Evolutionary conservation across 1,140 invertebrate species (phyloP).

Genomic region (Probaryconus sp.): DNA sequence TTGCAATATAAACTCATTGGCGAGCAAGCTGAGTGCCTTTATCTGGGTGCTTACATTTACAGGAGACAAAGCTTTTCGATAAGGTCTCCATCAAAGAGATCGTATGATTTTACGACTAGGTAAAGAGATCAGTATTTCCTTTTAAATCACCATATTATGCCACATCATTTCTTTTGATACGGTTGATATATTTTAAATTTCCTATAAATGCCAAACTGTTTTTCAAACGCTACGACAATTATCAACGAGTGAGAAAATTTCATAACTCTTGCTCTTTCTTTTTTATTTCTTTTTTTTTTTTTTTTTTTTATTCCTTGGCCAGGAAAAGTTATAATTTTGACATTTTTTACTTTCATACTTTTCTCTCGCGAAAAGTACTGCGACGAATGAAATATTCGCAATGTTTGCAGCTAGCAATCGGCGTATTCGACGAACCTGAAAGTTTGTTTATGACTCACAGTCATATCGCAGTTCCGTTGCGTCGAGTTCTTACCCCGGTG

Average conservation of each 20-base stretch:
- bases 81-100: constrained; percentile 12
- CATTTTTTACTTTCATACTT: no score
- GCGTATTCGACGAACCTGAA: constrained; percentile 67
- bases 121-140: constrained; percentile 20
- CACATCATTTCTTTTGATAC: not conserved
- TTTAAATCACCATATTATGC: not conserved
- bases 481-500: constrained; percentile 14
- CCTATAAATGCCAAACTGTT: no score
- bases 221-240: no score
- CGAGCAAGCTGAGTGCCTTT: not conserved
- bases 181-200: no score
- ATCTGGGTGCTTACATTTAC: constrained; percentile 4
- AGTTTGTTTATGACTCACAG: constrained; percentile 73
- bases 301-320: no score
- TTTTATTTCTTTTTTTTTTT: no score
- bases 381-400: constrained; percentile 74
- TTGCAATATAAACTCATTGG: constrained; percentile 1
- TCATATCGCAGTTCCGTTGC: constrained; percentile 61
- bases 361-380: constrained; percentile 59
- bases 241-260: no score
- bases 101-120: constrained; percentile 5
- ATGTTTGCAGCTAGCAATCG: constrained; percentile 63
- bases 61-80: constrained; percentile 13
- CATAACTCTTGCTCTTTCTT: no score
- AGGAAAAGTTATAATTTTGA: no score